These are phyloP conservation scores for Merops nubicus DNA, from an alignment of 2,113 vertebrate genomes.

Conservation along the genomic window DNA sequence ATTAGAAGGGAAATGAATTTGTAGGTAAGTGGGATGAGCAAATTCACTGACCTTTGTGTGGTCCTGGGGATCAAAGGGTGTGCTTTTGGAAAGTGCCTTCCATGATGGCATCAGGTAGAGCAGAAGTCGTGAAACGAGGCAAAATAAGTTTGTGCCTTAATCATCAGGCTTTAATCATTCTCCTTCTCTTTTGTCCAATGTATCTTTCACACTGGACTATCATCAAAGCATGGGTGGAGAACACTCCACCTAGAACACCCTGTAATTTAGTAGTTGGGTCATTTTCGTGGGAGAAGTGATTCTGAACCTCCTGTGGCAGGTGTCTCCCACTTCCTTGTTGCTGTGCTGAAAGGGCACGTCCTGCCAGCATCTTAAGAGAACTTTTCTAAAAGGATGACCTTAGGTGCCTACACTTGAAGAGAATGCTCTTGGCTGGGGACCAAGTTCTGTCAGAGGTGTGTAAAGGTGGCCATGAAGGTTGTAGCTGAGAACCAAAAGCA, in stretches of 20 bases:
- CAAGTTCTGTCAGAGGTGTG: neutral
- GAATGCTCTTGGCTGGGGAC: neutral
- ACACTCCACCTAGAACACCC: neutral
- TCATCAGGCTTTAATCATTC: neutral
- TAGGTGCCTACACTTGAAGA: neutral
- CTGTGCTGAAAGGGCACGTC: neutral
- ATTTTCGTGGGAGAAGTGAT: neutral
- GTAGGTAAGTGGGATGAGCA: neutral
- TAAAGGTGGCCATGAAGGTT: neutral
- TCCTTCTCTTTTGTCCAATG: neutral
- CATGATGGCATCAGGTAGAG: neutral
- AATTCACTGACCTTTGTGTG: neutral
- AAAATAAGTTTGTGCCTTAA: neutral
- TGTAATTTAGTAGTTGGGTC: slow-evolving; percentile 25
- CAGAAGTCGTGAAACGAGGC: neutral
- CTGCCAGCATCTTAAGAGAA: neutral
- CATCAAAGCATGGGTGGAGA: slow-evolving; percentile 51
- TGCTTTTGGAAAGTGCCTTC: neutral
- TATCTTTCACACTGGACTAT: neutral
- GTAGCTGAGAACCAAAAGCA: neutral
- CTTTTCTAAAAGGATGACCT: neutral
- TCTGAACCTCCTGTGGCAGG: neutral
- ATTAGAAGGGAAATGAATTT: neutral
- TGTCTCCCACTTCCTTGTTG: neutral
- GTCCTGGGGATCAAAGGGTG: neutral